Conservation (phyloP, 2,888 invertebrate genomes). For the Thera obeliscata region DNA sequence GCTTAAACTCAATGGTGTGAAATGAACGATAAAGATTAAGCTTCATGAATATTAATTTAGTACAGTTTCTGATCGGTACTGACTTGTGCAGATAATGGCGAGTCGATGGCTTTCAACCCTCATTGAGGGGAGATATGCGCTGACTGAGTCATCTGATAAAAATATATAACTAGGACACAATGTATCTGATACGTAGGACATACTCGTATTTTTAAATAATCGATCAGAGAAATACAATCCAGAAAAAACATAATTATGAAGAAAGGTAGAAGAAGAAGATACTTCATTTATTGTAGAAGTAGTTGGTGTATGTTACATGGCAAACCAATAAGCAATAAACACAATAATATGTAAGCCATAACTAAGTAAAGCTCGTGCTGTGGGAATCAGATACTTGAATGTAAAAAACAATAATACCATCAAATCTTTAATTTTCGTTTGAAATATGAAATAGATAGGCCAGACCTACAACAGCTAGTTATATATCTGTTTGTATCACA, state of each 20-base stretch:
- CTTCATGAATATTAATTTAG: slow-evolving; percentile 61
- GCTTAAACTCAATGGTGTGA: slow-evolving; percentile 65
- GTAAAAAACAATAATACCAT: no score
- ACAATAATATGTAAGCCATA: no score
- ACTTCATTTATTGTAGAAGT: no score
- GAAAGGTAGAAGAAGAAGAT: no score
- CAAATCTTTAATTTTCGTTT: no score
- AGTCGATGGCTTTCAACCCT: slow-evolving; percentile 44
- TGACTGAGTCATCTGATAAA: slow-evolving; percentile 16
- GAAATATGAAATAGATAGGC: not conserved
- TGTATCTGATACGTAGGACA: not conserved
- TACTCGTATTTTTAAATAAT: not conserved
- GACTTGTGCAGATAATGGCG: slow-evolving; percentile 52
- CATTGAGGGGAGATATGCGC: slow-evolving; percentile 28
- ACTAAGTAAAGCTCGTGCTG: no score
- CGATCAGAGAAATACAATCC: not conserved
- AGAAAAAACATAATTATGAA: no score
- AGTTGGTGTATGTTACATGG: no score
- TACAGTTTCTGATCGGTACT: slow-evolving; percentile 50
- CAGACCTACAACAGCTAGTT: not conserved
- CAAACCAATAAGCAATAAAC: no score
- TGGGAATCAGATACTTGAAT: no score
- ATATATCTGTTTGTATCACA: not conserved
- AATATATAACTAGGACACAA: slow-evolving; percentile 1
- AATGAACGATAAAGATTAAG: slow-evolving; percentile 64